These are phyloP conservation scores for Tyto alba DNA, from an alignment of 2,113 vertebrate species.

Conservation along the genomic window DNA sequence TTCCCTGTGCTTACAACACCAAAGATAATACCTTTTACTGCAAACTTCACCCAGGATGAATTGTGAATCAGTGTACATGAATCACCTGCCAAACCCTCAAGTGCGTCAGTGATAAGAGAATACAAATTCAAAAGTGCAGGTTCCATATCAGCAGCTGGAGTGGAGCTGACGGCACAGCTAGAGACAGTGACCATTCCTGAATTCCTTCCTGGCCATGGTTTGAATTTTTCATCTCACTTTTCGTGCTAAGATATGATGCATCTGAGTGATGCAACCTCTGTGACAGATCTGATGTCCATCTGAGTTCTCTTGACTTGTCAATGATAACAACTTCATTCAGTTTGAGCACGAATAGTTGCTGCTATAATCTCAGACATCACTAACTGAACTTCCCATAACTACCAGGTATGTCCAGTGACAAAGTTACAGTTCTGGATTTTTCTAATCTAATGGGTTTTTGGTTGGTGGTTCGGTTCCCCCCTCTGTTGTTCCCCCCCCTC, in stretches of 20 bases:
- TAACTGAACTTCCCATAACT: not conserved
- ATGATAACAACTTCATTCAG: not conserved
- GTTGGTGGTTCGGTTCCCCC: no score
- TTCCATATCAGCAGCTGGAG: not conserved
- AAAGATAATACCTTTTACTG: not conserved
- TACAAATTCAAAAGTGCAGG: not conserved
- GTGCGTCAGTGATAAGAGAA: not conserved
- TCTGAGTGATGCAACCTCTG: not conserved
- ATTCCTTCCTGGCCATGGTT: not conserved
- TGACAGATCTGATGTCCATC: not conserved
- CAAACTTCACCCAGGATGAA: not conserved
- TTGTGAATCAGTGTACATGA: not conserved
- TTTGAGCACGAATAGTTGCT: not conserved
- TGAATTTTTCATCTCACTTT: not conserved
- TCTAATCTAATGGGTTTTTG: not conserved
- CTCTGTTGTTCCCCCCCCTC: no score
- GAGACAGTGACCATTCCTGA: not conserved
- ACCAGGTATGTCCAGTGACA: not conserved
- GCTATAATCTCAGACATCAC: not conserved
- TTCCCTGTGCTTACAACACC: accelerated
- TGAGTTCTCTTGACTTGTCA: not conserved
- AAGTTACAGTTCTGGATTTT: not conserved
- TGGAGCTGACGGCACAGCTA: not conserved
- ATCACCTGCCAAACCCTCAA: slow-evolving; percentile 1
- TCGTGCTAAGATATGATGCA: not conserved